These are phyloP conservation scores for Heterodera filipjevi DNA, from an alignment of 2,888 invertebrate genomes.

Conservation along the genomic window DNA sequence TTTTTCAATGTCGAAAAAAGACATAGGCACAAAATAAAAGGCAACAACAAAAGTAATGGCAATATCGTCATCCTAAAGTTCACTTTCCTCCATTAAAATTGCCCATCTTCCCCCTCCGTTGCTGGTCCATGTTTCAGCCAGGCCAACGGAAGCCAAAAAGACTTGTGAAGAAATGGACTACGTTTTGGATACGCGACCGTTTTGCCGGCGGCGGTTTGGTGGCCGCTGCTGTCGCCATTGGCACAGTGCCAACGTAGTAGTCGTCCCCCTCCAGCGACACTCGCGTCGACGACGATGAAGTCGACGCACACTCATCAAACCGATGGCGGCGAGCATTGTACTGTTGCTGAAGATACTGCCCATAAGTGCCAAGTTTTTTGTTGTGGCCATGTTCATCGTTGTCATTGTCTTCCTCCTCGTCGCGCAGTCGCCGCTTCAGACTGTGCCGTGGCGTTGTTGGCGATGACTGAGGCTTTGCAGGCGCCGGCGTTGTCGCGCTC, in stretches of 20 bases:
- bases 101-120: too few species aligned
- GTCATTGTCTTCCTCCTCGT: background rate
- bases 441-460: background rate
- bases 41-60: too few species aligned
- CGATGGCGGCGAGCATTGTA: background rate
- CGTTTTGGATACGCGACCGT: constrained; percentile 25
- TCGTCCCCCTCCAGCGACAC: constrained; percentile 17
- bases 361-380: too few species aligned
- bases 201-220: constrained; percentile 23
- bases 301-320: background rate
- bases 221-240: background rate
- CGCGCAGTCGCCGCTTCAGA: background rate
- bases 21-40: too few species aligned
- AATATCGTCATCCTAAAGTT: background rate
- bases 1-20: too few species aligned
- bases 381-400: too few species aligned
- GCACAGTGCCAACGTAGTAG: background rate
- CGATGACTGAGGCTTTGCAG: background rate
- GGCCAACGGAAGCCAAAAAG: constrained; percentile 14
- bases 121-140: too few species aligned
- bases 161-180: constrained; percentile 20
- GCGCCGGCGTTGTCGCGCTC: background rate
- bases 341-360: too few species aligned
- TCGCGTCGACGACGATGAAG: background rate
- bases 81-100: too few species aligned